Percentiles rank a stretch among this genome's conserved stretches.
Evolutionary conservation across 2,888 invertebrate species (phyloP).

Genomic region (Callinectes sapidus): DNA sequence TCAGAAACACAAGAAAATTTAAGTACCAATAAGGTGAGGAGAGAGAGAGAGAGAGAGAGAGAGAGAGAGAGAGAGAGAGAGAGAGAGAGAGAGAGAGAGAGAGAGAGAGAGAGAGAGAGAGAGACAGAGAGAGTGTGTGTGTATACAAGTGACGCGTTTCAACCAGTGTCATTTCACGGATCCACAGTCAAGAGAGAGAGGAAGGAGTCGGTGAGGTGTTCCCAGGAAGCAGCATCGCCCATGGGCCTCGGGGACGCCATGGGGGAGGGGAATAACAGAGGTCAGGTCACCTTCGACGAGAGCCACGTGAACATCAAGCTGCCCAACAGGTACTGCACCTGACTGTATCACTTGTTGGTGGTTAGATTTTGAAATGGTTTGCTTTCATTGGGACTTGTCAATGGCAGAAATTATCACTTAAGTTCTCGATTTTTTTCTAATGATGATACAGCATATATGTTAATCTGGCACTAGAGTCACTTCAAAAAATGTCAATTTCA

Average conservation of each 20-base stretch:
- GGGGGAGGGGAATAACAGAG: not conserved
- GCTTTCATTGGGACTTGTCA: no score
- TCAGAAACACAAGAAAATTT: no score
- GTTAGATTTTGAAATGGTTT: no score
- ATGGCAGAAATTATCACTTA: no score
- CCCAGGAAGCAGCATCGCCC: not conserved
- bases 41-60: not conserved
- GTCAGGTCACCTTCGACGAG: constrained; percentile 50
- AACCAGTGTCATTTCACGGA: not conserved
- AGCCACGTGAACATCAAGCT: constrained; percentile 54
- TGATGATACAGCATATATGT: no score
- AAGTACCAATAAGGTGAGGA: no score
- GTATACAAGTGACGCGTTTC: not conserved
- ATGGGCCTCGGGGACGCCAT: not conserved
- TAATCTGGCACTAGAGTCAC: no score
- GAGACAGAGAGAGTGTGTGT: not conserved
- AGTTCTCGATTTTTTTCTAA: no score
- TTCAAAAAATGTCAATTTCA: no score
- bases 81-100: constrained; percentile 3
- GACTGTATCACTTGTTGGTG: not conserved
- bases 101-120: not conserved
- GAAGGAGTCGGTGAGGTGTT: not conserved
- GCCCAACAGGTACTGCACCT: constrained; percentile 49
- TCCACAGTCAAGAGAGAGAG: not conserved
- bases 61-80: not conserved